A percentile compares a stretch with the other conserved stretches of the same genome.
Conservation (phyloP, 2,888 invertebrate genomes). For the Dendrolimus houi region DNA sequence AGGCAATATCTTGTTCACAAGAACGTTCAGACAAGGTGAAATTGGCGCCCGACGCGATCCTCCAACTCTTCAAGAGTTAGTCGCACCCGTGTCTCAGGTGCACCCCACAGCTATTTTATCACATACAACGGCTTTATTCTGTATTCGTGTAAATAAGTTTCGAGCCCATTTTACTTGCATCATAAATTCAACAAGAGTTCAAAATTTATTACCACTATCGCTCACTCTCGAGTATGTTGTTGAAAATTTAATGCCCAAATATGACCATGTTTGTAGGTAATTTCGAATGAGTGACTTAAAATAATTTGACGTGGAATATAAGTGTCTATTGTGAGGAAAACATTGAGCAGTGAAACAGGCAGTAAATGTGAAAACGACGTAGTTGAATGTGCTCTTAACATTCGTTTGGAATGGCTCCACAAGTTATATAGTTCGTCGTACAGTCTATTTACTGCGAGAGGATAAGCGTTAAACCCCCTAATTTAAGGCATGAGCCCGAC, state of each 20-base stretch:
- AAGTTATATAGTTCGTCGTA: constrained; percentile 54
- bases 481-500: constrained; percentile 67
- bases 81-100: constrained; percentile 49
- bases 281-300: not conserved
- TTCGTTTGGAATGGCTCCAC: constrained; percentile 37
- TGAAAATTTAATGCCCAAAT: constrained; percentile 29
- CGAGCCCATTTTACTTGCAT: constrained; percentile 47
- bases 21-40: constrained; percentile 46
- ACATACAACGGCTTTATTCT: constrained; percentile 49
- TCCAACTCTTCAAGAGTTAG: constrained; percentile 39
- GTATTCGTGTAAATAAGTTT: constrained; percentile 52
- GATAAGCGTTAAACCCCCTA: constrained; percentile 69
- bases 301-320: not conserved
- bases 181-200: constrained; percentile 33
- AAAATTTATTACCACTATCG: constrained; percentile 34
- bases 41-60: constrained; percentile 47
- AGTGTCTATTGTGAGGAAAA: constrained; percentile 8
- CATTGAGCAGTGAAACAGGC: constrained; percentile 37
- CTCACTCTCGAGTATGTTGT: constrained; percentile 21
- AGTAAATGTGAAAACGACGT: constrained; percentile 40
- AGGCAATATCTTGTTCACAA: constrained; percentile 47
- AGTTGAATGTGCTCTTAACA: constrained; percentile 20
- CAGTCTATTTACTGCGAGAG: constrained; percentile 63
- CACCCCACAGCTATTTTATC: constrained; percentile 53
- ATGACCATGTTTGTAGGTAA: not conserved